Evolutionary conservation across 2,113 vertebrate genomes (phyloP), one percentile per base, ranked within the genome.

Genomic region (Alaudala cheleensis): DNA sequence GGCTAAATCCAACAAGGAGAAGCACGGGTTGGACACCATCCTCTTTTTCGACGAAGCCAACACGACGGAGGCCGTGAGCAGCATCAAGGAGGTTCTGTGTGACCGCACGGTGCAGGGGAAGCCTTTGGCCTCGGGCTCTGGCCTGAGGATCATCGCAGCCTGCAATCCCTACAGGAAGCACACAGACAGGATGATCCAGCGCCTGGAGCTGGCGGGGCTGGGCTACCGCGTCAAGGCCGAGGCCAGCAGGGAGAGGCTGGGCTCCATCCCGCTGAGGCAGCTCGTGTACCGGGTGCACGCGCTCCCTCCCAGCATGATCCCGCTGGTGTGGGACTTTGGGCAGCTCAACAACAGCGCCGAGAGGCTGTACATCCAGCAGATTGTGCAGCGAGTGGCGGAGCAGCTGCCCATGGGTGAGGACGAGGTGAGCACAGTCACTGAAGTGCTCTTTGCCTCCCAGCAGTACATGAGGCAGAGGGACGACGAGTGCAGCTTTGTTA

Each of bases 31-130:
- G 96, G 98, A 99, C 89, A 99, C 99, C 0, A 97, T 99, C 80
- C 97, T 99, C 44, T 99, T 99, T 88, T 99, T 99, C 1, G 99
- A 99, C 8, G 99, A 99, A 84, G 99, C 99, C 92, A 99, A 99
- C 96, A 99, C 99, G 3, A 99, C 99, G 0, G 99, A 99, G 77
- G 99, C 99, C 11, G 92, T 99, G 29, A 98, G 98, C 97, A 98
- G 98, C 84, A 99, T 99, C 93, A 99, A 99, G 93, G 99, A 99
- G 85, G 98, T 99, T 21, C 97, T 99, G 66, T 99, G 99, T 71
- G 99, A 99, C 84, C 97, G 25, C 62, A 99, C 99, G 0, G 98
- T 98, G 33, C 96, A 97, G 16, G 99, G 99, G 42, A 13, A 97
- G 84, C 84, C 89, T 20, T 95, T 99, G 92, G 72, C 6, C n/a